Conservation (phyloP, 2,888 invertebrate genomes). For the Clepsis dumicolana region DNA sequence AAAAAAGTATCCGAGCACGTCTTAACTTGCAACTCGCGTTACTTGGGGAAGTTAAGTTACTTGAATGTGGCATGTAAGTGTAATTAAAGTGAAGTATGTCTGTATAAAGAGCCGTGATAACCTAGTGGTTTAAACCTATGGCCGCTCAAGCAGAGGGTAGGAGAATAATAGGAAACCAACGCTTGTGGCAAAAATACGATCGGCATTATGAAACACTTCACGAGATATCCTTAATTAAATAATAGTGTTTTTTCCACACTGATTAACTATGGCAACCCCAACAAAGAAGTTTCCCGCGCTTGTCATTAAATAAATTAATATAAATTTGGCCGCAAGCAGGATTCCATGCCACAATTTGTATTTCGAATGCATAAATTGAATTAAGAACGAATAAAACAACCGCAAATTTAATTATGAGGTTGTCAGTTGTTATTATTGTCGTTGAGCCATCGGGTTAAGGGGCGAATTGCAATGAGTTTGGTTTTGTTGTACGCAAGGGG, state of each 20-base stretch:
- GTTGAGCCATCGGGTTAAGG: slow-evolving; percentile 47
- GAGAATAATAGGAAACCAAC: no score
- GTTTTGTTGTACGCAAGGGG: slow-evolving; percentile 52
- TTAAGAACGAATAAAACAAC: slow-evolving; percentile 64
- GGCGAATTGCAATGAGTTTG: slow-evolving; percentile 48
- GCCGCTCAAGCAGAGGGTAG: no score
- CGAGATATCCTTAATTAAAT: background rate
- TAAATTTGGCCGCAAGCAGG: slow-evolving; percentile 72
- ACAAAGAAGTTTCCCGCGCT: slow-evolving; percentile 70
- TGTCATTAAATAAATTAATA: slow-evolving; percentile 73
- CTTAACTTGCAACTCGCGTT: slow-evolving; percentile 48
- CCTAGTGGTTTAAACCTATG: no score
- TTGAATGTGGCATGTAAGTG: background rate
- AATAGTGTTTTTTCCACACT: slow-evolving; percentile 21
- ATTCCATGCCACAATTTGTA: slow-evolving; percentile 74
- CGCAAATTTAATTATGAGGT: slow-evolving; percentile 26
- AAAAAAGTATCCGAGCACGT: slow-evolving; percentile 61
- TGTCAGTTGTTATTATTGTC: slow-evolving; percentile 16
- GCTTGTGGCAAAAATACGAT: background rate
- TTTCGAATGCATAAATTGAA: slow-evolving; percentile 74
- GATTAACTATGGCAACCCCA: slow-evolving; percentile 47
- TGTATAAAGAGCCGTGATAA: no score
- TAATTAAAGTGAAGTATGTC: background rate
- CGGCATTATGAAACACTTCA: slow-evolving; percentile 2
- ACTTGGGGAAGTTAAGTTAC: slow-evolving; percentile 37